Base-by-base conservation (phyloP, 2,113 vertebrate genomes). In the Physeter macrocephalus region DNA sequence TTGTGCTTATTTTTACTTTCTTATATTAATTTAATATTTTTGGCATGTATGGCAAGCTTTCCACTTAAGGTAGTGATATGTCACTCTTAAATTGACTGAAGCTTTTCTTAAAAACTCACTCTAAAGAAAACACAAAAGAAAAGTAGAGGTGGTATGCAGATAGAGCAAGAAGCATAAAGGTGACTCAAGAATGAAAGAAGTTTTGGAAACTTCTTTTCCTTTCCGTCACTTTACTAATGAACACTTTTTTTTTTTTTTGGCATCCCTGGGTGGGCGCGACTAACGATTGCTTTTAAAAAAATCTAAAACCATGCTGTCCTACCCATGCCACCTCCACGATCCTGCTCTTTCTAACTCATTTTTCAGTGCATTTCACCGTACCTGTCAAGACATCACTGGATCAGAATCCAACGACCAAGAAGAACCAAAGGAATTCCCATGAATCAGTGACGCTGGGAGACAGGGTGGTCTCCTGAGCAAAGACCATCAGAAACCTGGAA, bases 71-170 rank as follows among this genome's bases (percentile, higher is more conserved):
- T 20, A 54, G 23, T 17, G 43, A 61, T 27, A 77, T 89, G 46
- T 77, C 64, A 57, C 39, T 52, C 67, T 61, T 34, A 81, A 74
- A 36, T 5, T 21, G 52, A 91, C 5, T 90, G 64, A 81, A 85
- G 36, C 34, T 66, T 43, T 59, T 46, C 31, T 57, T 20, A 71
- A 36, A 54, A 94, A 59, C 29, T 72, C 14, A 90, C 27, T 52
- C 34, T 36, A 78, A 83, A 90, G 85, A 86, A 93, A 95, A 92
- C 5, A 67, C 8, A 49, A n/a, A 97, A 81, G 74, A 36, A 85
- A 96, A 82, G 88, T 36, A 85, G 1, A 74, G 39, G 17, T 82
- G 25, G 43, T 31, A 5, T 49, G 3, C 12, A 93, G 81, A 87
- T 0, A 83, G 2, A 27, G 36, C 27, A 66, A 43, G 43, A 52